Percentiles rank a stretch among this genome's conserved stretches.
Conservation (phyloP, 2,888 invertebrate genomes). For the Oscheius onirici region DNA sequence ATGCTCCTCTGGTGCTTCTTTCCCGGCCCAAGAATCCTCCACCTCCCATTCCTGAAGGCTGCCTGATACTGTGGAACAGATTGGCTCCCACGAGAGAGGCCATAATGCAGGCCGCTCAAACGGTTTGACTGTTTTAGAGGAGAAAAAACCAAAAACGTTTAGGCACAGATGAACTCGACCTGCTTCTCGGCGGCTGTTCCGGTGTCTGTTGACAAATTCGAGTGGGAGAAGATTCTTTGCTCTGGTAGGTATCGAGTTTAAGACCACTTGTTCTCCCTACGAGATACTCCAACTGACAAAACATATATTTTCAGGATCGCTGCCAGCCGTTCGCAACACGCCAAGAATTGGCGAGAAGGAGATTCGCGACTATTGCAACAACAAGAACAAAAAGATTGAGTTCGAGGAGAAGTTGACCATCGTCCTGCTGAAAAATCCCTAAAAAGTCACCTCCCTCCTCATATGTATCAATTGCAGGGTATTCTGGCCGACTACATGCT, state of each 20-base stretch:
- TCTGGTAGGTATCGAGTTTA: constrained; percentile 38
- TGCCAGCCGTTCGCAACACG: constrained; percentile 55
- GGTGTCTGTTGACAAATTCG: constrained; percentile 48
- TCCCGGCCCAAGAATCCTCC: constrained; percentile 59
- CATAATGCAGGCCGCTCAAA: constrained; percentile 49
- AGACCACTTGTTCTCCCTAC: not conserved
- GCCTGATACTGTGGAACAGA: constrained; percentile 53
- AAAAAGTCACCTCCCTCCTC: not conserved
- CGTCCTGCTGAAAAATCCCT: constrained; percentile 44
- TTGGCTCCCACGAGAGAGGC: constrained; percentile 54
- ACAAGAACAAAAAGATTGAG: constrained; percentile 46
- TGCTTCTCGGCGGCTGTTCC: constrained; percentile 61
- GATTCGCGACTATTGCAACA: constrained; percentile 51
- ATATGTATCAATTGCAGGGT: constrained; percentile 21
- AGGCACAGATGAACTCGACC: constrained; percentile 53
- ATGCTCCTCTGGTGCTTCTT: constrained; percentile 51
- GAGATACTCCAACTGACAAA: not conserved
- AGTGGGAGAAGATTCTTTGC: constrained; percentile 59
- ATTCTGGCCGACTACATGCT: not conserved
- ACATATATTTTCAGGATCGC: constrained; percentile 39
- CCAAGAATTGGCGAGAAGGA: constrained; percentile 50
- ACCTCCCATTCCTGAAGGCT: constrained; percentile 56
- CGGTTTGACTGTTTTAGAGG: constrained; percentile 24
- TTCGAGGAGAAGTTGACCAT: constrained; percentile 61
- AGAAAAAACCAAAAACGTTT: constrained; percentile 4